Evolutionary conservation across 2,113 vertebrate genomes (phyloP).

Genomic region (Galbula dea): DNA sequence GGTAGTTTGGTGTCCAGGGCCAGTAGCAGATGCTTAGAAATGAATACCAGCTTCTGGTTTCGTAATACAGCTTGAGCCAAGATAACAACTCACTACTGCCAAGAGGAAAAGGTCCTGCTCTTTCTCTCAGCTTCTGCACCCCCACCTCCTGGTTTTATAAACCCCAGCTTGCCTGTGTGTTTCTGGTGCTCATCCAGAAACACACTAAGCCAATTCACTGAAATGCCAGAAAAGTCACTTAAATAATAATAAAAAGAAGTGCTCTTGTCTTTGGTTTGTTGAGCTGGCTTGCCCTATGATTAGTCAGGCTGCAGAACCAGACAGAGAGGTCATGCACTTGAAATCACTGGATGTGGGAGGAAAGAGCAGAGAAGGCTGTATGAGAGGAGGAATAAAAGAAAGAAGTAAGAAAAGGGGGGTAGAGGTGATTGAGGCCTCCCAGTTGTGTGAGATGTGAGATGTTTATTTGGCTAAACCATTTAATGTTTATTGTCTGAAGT

Average conservation of each 20-base stretch:
- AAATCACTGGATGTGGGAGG: background rate
- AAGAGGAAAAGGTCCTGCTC: background rate
- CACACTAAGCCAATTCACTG: background rate
- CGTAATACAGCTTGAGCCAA: background rate
- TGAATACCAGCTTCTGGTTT: background rate
- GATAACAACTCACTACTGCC: background rate
- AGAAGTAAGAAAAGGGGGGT: background rate
- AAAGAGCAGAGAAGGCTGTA: background rate
- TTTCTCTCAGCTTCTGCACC: background rate
- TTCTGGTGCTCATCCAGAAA: background rate
- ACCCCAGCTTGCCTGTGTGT: background rate
- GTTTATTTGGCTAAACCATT: background rate
- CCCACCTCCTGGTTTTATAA: background rate
- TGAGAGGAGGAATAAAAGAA: background rate
- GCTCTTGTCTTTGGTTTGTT: background rate
- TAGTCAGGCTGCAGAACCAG: rapidly evolving
- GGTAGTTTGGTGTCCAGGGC: background rate
- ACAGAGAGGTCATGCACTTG: background rate
- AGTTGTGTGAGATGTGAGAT: background rate
- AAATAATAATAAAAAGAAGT: background rate
- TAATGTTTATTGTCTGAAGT: background rate
- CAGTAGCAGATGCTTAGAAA: background rate
- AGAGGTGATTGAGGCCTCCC: background rate
- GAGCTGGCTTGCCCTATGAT: background rate
- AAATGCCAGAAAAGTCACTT: background rate